Evolutionary conservation across 2,888 invertebrate species (phyloP).

Genomic region (Orchestes rusci): DNA sequence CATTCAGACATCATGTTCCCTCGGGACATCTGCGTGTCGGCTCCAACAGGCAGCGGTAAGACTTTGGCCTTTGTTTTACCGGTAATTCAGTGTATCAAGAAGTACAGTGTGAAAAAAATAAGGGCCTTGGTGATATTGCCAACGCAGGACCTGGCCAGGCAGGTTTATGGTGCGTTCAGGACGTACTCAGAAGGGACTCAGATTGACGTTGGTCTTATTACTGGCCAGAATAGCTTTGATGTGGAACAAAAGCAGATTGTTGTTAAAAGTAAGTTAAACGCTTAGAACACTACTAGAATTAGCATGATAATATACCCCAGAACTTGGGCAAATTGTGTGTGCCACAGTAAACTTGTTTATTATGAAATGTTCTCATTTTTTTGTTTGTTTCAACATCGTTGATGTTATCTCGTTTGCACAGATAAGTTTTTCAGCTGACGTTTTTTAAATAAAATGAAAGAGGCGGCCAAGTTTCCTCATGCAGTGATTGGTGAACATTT

Average conservation of each 20-base stretch:
- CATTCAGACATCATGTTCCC: conserved; percentile 61
- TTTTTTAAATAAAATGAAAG: too few relatives aligned
- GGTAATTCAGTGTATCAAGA: conserved; percentile 61
- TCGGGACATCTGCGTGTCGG: conserved; percentile 90
- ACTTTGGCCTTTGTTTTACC: conserved; percentile 92
- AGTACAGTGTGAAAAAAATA: conserved; percentile 45
- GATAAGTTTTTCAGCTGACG: too few relatives aligned
- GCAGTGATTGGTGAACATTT: too few relatives aligned
- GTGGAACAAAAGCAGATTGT: conserved; percentile 62
- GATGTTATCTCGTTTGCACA: too few relatives aligned
- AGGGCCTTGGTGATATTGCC: conserved; percentile 88
- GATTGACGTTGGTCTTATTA: conserved; percentile 62
- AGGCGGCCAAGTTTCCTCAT: too few relatives aligned
- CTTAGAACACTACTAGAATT: too few relatives aligned
- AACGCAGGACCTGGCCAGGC: conserved; percentile 83
- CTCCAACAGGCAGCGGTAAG: conserved; percentile 97
- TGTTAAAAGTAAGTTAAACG: conserved; percentile 45
- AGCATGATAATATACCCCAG: too few relatives aligned
- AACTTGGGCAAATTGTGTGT: too few relatives aligned
- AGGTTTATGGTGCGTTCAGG: conserved; percentile 78
- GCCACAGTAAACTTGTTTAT: too few relatives aligned
- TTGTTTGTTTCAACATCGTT: too few relatives aligned
- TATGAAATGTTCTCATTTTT: too few relatives aligned
- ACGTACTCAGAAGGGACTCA: conserved; percentile 60
- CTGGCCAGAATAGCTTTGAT: conserved; percentile 60